Evolutionary conservation across 2,113 vertebrate species (phyloP).

Genomic region (Centrocercus urophasianus): DNA sequence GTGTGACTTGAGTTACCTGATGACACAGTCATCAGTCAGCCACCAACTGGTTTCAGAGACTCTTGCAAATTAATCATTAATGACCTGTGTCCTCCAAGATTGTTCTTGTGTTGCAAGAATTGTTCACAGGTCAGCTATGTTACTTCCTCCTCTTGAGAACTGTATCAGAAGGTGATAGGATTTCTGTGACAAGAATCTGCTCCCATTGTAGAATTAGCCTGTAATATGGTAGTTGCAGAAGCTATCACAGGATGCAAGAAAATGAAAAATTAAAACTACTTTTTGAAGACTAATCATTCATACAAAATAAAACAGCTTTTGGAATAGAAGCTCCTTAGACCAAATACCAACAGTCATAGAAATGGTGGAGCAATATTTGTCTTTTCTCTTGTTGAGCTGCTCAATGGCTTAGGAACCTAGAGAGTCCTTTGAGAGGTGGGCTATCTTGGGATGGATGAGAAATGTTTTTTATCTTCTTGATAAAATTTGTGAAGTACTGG

Average conservation of each 20-base stretch:
- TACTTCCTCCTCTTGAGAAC: background rate
- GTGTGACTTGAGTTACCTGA: background rate
- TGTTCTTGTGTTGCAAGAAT: background rate
- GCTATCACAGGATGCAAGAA: background rate
- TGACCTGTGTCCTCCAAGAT: background rate
- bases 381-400: background rate
- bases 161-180: background rate
- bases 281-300: background rate
- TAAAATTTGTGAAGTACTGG: background rate
- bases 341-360: background rate
- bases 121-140: background rate
- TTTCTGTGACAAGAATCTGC: background rate
- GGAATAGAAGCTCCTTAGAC: background rate
- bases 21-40: background rate
- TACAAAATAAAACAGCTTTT: background rate
- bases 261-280: background rate
- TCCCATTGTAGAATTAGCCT: fast-evolving
- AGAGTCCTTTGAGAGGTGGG: background rate
- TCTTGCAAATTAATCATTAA: background rate
- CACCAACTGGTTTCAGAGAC: background rate
- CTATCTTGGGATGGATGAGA: background rate
- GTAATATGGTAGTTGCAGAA: background rate
- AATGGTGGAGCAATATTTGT: background rate
- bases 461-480: background rate
- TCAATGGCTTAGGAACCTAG: background rate